Conservation (phyloP, 2,797 vertebrate species). For the Babyrousa celebensis region DNA sequence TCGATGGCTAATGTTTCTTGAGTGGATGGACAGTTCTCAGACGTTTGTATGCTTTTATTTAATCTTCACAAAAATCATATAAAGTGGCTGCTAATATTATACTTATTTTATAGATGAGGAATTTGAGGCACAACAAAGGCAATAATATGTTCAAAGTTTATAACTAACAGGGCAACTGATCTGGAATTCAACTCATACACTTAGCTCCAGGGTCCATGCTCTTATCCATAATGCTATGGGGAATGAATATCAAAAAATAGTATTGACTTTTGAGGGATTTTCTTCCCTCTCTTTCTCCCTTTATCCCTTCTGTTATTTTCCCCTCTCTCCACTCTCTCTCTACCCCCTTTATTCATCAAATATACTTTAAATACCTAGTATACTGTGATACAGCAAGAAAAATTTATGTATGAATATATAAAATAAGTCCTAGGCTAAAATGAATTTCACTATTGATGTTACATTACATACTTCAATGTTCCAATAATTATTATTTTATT, state of each 20-base stretch:
- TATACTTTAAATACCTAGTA: background rate
- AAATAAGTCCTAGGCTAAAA: background rate
- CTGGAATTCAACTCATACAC: background rate
- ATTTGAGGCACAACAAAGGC: constrained; percentile 1
- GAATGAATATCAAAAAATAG: background rate
- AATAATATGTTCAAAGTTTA: background rate
- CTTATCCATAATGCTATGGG: background rate
- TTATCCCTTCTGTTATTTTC: background rate
- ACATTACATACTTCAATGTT: constrained; percentile 8
- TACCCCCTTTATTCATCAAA: background rate
- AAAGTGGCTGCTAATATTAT: background rate
- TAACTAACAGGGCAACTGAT: background rate
- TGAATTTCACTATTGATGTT: background rate
- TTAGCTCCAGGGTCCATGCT: background rate
- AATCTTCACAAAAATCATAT: background rate
- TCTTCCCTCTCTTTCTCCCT: background rate
- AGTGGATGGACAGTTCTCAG: background rate
- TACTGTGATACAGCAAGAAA: background rate
- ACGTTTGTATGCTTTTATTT: background rate
- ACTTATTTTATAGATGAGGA: constrained; percentile 37
- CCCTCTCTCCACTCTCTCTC: too few species aligned
- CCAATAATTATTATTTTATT: background rate
- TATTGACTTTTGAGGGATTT: background rate
- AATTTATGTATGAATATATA: background rate
- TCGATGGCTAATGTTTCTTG: background rate